Evolutionary conservation across 2,888 invertebrate genomes (phyloP).

Genomic region (Lepidochrysops patricia): DNA sequence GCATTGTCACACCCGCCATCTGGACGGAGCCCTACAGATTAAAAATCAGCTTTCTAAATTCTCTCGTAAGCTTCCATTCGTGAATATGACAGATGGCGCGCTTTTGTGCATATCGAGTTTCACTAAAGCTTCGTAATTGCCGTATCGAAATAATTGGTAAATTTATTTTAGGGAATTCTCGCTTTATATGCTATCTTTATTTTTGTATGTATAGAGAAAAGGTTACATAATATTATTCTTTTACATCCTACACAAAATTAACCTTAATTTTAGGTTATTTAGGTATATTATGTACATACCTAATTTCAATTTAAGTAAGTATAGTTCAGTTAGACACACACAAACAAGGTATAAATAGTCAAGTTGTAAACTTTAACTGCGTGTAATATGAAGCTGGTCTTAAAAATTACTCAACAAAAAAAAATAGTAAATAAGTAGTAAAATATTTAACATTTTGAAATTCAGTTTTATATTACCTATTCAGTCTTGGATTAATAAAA

Average conservation of each 20-base stretch:
- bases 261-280: no score
- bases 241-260: no score
- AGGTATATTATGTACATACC: no score
- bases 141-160: not conserved
- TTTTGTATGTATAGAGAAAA: no score
- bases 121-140: not conserved
- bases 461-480: no score
- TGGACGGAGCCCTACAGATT: slow-evolving; percentile 39
- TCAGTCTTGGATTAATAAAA: no score
- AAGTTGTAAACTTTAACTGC: not conserved
- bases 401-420: not conserved
- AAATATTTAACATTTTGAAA: not conserved
- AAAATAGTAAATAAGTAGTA: not conserved
- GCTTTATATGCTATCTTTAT: no score
- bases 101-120: slow-evolving; percentile 8
- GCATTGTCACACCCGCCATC: slow-evolving; percentile 20
- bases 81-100: slow-evolving; percentile 23
- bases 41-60: slow-evolving; percentile 58
- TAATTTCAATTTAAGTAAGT: no score
- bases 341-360: not conserved
- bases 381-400: not conserved
- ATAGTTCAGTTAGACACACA: not conserved
- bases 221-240: no score
- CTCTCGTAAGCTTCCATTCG: slow-evolving; percentile 26
- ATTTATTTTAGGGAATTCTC: not conserved